Evolutionary conservation across 2,888 invertebrate genomes (phyloP), one percentile per base, ranked within the genome.

Genomic region (Geophilus truncorum): DNA sequence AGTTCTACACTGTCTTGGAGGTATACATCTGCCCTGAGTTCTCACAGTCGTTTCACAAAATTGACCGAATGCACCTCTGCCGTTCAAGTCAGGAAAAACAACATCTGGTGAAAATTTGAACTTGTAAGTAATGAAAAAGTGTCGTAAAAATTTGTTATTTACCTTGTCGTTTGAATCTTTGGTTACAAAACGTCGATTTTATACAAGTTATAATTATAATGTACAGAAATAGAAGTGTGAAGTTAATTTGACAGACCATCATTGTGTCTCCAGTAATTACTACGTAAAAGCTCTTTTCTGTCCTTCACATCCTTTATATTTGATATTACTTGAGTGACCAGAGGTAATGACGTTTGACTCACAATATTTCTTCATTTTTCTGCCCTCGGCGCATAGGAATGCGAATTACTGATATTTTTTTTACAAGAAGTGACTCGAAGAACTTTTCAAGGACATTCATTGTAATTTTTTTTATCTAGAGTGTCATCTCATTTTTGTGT

Each of bases 161-260:
- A 57, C 70, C 70, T 70, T 70, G 70, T n/a, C 57, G 57, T 62
- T 23, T 62, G 21, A 62, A 23, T 70, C 70, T 70, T n/a, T 45
- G 45, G 45, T 45, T 45, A 28, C 10, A 2, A 9, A 28, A 28
- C 28, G 70, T 28, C 9, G 28, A 15, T 25, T 28, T 1, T 23
- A n/a, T 6, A 28, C 70, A 70, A 9, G 28, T 9, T 25, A 70
- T 15, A 3, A 70, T 70, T 10, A 70, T 25, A n/a, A 18, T n/a
- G n/a, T n/a, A 62, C 6, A 62, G 23, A 18, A 12, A 62, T 28
- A 28, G 28, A 70, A 23, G 12, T 25, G 70, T 70, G 25, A 28
- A 25, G 1, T 15, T 70, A 25, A 70, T 28, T 70, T 25, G 70
- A 25, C 7, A 51, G 18, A 18, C 51, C 4, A 21, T 51, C 51